Conservation (phyloP, 1,140 invertebrate genomes). For the Drosophila kohkoa region DNA sequence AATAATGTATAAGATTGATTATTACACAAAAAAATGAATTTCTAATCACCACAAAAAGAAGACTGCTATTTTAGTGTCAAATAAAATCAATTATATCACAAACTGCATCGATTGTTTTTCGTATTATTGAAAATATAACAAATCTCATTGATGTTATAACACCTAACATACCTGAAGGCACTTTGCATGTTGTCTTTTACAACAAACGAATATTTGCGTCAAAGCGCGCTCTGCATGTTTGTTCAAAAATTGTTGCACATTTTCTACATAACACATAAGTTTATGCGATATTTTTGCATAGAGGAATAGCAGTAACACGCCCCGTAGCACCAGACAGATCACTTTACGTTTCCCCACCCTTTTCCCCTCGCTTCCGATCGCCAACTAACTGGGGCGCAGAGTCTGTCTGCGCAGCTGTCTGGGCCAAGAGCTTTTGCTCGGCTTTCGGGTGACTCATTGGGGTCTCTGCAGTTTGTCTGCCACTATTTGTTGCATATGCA, state of each 20-base stretch:
- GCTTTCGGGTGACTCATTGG: slow-evolving; percentile 69
- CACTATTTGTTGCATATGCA: slow-evolving; percentile 77
- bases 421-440: slow-evolving; percentile 55
- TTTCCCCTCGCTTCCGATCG: neutral
- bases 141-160: neutral
- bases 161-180: slow-evolving; percentile 16
- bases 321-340: slow-evolving; percentile 71
- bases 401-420: slow-evolving; percentile 80
- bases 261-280: slow-evolving; percentile 6
- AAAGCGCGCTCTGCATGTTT: slow-evolving; percentile 64
- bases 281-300: slow-evolving; percentile 21
- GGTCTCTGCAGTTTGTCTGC: slow-evolving; percentile 70
- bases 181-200: slow-evolving; percentile 59
- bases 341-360: slow-evolving; percentile 6
- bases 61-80: too few species aligned
- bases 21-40: too few species aligned
- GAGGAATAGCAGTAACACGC: slow-evolving; percentile 54
- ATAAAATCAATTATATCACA: too few species aligned
- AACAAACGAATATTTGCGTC: slow-evolving; percentile 52
- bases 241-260: slow-evolving; percentile 48
- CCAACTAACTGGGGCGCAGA: slow-evolving; percentile 51
- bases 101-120: neutral
- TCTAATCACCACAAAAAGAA: too few species aligned
- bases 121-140: neutral
- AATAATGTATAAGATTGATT: too few species aligned